Percentiles rank a stretch among this genome's conserved stretches.
phyloP scores from a whole-genome alignment of 2,113 vertebrate species.

The Sorex fumeus region DNA sequence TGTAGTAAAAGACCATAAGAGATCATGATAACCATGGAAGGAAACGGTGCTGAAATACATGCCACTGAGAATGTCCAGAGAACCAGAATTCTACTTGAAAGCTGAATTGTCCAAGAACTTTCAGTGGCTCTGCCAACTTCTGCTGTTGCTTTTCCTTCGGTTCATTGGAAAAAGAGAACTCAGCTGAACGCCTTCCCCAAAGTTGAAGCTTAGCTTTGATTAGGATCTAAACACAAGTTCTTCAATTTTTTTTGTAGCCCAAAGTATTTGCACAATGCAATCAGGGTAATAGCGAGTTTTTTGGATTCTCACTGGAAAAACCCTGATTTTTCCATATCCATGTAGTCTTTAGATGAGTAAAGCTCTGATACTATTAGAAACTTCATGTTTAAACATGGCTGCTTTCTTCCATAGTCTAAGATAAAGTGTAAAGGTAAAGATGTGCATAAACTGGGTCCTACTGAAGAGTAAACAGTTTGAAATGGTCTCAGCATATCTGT shows the following conservation, averaged over 20 bases:
- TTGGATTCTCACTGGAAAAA: neutral
- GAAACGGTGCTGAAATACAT: constrained; percentile 64
- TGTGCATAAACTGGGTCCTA: neutral
- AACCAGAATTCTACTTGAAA: constrained; percentile 35
- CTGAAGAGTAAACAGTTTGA: neutral
- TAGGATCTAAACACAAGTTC: constrained; percentile 43
- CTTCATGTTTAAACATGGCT: neutral
- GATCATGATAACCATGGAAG: constrained; percentile 51
- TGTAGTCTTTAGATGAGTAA: neutral
- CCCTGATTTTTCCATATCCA: constrained; percentile 3
- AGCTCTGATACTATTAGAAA: neutral
- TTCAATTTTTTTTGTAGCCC: neutral
- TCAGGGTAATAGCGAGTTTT: neutral
- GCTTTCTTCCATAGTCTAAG: neutral
- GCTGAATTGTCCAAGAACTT: neutral
- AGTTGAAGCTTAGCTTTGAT: neutral
- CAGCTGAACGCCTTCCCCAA: neutral
- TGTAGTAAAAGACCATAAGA: constrained; percentile 62
- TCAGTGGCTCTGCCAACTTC: neutral
- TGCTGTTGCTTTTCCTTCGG: neutral
- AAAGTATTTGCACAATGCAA: neutral
- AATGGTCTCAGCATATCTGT: neutral
- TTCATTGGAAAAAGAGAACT: constrained; percentile 61
- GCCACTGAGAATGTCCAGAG: constrained; percentile 23
- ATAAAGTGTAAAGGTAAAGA: too few relatives aligned